Base-by-base conservation (phyloP, 2,888 invertebrate species). In the Polyploca ridens region DNA sequence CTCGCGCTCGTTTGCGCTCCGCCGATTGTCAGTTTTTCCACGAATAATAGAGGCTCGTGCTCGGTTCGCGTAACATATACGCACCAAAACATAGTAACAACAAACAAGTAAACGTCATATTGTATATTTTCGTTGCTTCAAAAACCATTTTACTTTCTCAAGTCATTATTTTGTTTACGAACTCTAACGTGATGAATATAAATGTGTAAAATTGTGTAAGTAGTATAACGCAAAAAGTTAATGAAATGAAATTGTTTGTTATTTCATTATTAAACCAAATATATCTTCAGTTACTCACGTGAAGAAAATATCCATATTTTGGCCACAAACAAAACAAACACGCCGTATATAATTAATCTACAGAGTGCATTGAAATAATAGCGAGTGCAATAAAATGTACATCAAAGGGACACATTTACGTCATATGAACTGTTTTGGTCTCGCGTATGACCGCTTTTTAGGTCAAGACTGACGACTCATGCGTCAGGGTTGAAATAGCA, bases 361-460 rank as follows among this genome's bases (percentile, higher is more conserved):
- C 54, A 19, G 54, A 54, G 54, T 54, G 67, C 64, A 64, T 33
- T 62, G 58, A 46, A 66, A 58, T 62, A 65, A 54, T 19, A 54
- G 54, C 10, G 19, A 77, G 76, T 75, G 72, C 64, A 65, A 54
- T 70, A 67, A 64, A 62, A 70, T 71, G 69, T 72, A 66, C 69
- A 46, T 69, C 64, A 69, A 58, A 61, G 62, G 58, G 62, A 60
- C 63, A 62, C 19, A 54, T 54, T 54, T 54, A 54, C 54, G 54
- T 54, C 54, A 54, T 54, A 54, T 54, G 54, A 54, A 54, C 54
- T 54, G 68, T 73, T 78, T 75, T 64, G 72, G 68, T 72, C 64
- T 62, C 62, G 46, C 54, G 19, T 64, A 64, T 65, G 70, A 66
- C 76, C 70, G 71, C 65, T 71, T 79, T 77, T 72, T 75, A 68